Conservation (phyloP, 2,888 invertebrate species). For the Portevinia maculata region DNA sequence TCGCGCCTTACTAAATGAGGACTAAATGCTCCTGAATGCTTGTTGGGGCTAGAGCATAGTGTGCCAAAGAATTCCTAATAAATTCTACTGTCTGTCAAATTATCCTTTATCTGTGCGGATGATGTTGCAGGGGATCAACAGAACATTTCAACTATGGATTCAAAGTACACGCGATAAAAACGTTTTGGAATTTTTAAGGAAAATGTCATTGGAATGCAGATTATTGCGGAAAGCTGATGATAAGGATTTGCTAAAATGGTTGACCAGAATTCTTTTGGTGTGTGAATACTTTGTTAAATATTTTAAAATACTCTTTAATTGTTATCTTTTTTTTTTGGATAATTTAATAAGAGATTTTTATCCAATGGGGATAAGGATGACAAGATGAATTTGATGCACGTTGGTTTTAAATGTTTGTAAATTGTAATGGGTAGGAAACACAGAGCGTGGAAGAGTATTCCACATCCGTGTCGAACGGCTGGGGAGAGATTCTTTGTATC, state of each 20-base stretch:
- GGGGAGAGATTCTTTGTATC: too few relatives aligned
- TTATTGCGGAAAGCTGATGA: slow-evolving; percentile 36
- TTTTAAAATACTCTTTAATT: too few relatives aligned
- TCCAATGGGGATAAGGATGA: too few relatives aligned
- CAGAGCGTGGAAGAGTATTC: too few relatives aligned
- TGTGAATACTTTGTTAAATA: not conserved
- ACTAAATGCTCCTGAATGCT: slow-evolving; percentile 23
- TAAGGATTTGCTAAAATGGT: slow-evolving; percentile 29
- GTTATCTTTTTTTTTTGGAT: too few relatives aligned
- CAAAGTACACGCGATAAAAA: slow-evolving; percentile 30
- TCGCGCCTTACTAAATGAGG: slow-evolving; percentile 59
- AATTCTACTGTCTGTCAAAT: slow-evolving; percentile 66
- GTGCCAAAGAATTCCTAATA: slow-evolving; percentile 54
- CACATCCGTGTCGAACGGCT: too few relatives aligned
- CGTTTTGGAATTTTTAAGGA: slow-evolving; percentile 17
- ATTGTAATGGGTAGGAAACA: too few relatives aligned
- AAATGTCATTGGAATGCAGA: slow-evolving; percentile 20
- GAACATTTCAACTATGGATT: slow-evolving; percentile 3
- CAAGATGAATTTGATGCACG: too few relatives aligned
- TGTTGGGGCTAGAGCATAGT: not conserved
- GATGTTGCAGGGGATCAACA: slow-evolving; percentile 18
- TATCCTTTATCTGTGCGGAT: slow-evolving; percentile 43
- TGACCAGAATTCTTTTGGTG: slow-evolving; percentile 22
- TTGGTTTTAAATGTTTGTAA: too few relatives aligned
- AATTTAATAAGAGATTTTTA: too few relatives aligned